phyloP scores from a whole-genome alignment of 2,888 invertebrate genomes.

The Volucella bombylans region DNA sequence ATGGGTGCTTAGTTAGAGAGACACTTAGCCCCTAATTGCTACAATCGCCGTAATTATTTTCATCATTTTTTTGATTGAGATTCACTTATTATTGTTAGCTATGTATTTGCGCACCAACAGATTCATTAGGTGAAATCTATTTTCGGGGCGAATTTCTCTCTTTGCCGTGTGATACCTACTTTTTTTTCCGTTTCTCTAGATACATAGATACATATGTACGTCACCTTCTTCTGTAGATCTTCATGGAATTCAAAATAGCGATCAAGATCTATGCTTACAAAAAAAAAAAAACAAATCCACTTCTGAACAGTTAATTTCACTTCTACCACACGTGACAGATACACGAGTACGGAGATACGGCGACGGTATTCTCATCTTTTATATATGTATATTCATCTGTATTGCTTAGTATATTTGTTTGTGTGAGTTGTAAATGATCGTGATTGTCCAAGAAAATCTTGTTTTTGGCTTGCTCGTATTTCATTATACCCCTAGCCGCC shows the following conservation, averaged over 20 bases:
- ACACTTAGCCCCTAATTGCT: conserved; percentile 11
- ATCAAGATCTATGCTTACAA: conserved; percentile 37
- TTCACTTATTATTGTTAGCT: conserved; percentile 5
- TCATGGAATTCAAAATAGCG: conserved; percentile 39
- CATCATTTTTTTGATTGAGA: conserved; percentile 5
- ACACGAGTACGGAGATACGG: too few relatives aligned
- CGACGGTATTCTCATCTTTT: too few relatives aligned
- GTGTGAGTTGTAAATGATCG: conserved; percentile 42
- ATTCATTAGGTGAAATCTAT: conserved; percentile 64
- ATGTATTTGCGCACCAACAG: conserved; percentile 50
- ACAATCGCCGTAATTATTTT: not conserved
- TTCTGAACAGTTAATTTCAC: conserved; percentile 67
- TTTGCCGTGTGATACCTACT: conserved; percentile 10
- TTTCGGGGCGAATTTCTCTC: conserved; percentile 60
- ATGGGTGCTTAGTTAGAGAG: not conserved
- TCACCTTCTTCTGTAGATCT: not conserved
- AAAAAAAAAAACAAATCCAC: not conserved
- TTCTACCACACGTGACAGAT: conserved; percentile 16
- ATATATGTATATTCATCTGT: too few relatives aligned
- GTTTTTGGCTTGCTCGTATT: conserved; percentile 33
- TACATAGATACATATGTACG: conserved; percentile 37
- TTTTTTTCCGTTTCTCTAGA: conserved; percentile 3
- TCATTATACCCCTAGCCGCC: conserved; percentile 17
- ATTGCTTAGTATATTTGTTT: conserved; percentile 28
- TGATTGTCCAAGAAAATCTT: conserved; percentile 68